Conservation (phyloP, 1,140 invertebrate genomes). For the Zaprionus vittiger region DNA sequence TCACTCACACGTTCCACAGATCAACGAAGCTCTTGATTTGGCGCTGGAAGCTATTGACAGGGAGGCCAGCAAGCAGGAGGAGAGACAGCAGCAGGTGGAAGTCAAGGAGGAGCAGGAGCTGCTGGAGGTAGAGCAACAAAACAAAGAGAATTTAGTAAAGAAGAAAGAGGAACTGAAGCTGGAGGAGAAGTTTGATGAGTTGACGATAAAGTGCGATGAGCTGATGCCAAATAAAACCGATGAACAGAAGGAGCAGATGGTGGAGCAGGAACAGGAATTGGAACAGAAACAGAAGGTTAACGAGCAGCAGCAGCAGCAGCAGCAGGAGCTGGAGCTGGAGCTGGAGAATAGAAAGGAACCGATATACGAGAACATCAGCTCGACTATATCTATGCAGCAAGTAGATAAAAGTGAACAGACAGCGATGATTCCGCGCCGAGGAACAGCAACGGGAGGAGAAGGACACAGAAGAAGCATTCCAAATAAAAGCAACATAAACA, state of each 20-base stretch:
- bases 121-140: constrained; percentile 26
- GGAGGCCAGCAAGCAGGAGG: constrained; percentile 71
- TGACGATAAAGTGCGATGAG: not conserved
- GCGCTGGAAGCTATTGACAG: constrained; percentile 87
- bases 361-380: constrained; percentile 83
- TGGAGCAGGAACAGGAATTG: constrained; percentile 20
- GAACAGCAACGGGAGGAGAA: constrained; percentile 29
- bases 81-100: constrained; percentile 17
- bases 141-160: constrained; percentile 26
- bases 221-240: constrained; percentile 6
- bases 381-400: constrained; percentile 75
- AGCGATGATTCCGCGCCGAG: constrained; percentile 53
- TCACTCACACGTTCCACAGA: constrained; percentile 80
- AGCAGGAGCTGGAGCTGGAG: constrained; percentile 3
- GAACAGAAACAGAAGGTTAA: constrained; percentile 44
- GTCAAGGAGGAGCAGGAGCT: not conserved
- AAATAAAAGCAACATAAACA: constrained; percentile 71
- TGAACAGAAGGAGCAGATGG: constrained; percentile 30
- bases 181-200: not conserved
- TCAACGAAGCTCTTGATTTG: constrained; percentile 87
- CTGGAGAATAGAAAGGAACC: constrained; percentile 55
- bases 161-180: not conserved
- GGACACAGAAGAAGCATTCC: constrained; percentile 72
- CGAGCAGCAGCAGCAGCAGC: constrained; percentile 31
- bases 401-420: constrained; percentile 73